Percentiles rank a stretch among this genome's conserved stretches.
phyloP scores from a whole-genome alignment of 1,140 invertebrate genomes.

The Formica exsecta region DNA sequence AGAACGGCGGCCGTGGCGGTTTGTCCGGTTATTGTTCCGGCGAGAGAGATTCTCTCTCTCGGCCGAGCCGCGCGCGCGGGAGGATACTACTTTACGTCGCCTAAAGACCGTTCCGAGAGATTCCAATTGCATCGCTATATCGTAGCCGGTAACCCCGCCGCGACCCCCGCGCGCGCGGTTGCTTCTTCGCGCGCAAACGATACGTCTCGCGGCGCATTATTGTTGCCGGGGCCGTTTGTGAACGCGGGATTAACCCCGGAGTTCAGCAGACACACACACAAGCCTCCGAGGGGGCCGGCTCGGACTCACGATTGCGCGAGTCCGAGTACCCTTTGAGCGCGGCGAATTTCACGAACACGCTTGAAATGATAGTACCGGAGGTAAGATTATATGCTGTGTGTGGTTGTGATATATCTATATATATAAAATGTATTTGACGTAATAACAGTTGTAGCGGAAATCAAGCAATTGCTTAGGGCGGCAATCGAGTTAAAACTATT shows the following conservation, averaged over 20 bases:
- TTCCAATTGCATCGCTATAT: slow-evolving; percentile 49
- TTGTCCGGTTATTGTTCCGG: slow-evolving; percentile 80
- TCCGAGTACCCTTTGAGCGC: slow-evolving; percentile 29
- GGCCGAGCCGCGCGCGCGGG: slow-evolving; percentile 54
- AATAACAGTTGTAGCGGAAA: slow-evolving; percentile 34
- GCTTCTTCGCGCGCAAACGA: background rate
- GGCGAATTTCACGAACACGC: slow-evolving; percentile 48
- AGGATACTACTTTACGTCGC: slow-evolving; percentile 75
- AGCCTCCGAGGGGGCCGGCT: background rate
- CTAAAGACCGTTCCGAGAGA: slow-evolving; percentile 56
- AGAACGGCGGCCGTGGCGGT: slow-evolving; percentile 69
- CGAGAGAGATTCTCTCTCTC: slow-evolving; percentile 63
- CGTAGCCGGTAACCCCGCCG: slow-evolving; percentile 26
- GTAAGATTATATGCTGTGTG: slow-evolving; percentile 20
- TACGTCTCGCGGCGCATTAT: slow-evolving; percentile 31
- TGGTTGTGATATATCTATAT: background rate
- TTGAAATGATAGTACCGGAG: slow-evolving; percentile 19
- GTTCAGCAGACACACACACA: slow-evolving; percentile 24
- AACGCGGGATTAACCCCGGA: slow-evolving; percentile 56
- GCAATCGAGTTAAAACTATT: background rate
- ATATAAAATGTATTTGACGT: slow-evolving; percentile 19
- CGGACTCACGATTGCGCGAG: slow-evolving; percentile 19
- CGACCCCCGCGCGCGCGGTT: slow-evolving; percentile 8
- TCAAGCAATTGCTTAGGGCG: slow-evolving; percentile 28
- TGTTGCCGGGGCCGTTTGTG: background rate